Evolutionary conservation across 2,888 invertebrate genomes (phyloP), one percentile per base, ranked within the genome.

Genomic region (Drosophila kuntzei): DNA sequence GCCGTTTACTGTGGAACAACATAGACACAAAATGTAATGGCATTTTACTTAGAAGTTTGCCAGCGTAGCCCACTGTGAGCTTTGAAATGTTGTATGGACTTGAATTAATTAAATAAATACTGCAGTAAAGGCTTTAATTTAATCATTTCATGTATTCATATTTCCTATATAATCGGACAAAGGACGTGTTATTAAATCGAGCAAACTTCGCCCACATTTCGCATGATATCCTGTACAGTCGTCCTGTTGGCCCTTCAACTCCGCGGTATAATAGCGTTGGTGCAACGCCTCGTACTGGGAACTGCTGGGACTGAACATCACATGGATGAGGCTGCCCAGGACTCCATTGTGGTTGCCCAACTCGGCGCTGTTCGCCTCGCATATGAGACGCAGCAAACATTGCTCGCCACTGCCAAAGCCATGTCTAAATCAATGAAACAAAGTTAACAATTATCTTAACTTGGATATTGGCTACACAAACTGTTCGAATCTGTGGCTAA

Each of bases 351-450:
- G 57, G 3, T 89, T 81, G 6, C 80, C 89, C 57, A 92, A 51
- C 25, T 76, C 66, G 0, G 88, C 89, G 11, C 76, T 92, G 55
- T 95, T 94, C 44, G 94, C 93, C 88, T 95, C 95, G 82, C 95
- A 95, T 77, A 95, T 95, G 47, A 94, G 93, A 79, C 95, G 93
- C 61, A 95, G 92, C 68, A 95, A 91, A 82, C 95, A 95, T 32
- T 92, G 88, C 64, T 93, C 93, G 1, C 94, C 95, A 0, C 27
- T 29, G 5, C 79, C 82, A 14, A 80, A 66, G 7, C 72, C 77
- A 7, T 85, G 79, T 12, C 91, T 91, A 32, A 32, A n/a, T 7
- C 7, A 12, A 22, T 12, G 34, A 3, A 32, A 4, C 20, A 18
- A 1, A 18, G 18, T 51, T 29, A 14, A 7, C n/a, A 34, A 34